Evolutionary conservation across 2,797 vertebrate species (phyloP).

Genomic region (Geotrypetes seraphini): DNA sequence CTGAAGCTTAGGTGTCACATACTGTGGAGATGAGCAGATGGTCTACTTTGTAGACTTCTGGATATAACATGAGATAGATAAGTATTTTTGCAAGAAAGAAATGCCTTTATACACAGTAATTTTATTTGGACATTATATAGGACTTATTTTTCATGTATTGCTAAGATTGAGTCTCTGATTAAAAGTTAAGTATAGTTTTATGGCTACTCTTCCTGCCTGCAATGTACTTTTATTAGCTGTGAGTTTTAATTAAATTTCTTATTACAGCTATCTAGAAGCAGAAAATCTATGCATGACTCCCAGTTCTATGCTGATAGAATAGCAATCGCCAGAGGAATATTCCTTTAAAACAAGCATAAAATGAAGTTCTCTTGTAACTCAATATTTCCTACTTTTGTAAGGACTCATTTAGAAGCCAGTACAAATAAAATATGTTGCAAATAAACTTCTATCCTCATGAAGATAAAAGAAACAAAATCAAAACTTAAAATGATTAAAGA

Average conservation of each 20-base stretch:
- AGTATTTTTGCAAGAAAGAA: not conserved
- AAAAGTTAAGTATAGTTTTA: conserved; percentile 11
- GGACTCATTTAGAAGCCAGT: no score
- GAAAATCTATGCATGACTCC: conserved; percentile 11
- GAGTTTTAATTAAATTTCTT: conserved; percentile 24
- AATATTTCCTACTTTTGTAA: no score
- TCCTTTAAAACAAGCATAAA: conserved; percentile 7
- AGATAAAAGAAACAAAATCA: no score
- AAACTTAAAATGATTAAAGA: no score
- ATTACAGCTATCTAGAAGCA: conserved; percentile 8
- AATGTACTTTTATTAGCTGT: conserved; percentile 11
- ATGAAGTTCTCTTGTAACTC: no score
- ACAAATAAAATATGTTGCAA: no score
- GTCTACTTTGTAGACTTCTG: no score
- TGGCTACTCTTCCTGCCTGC: not conserved
- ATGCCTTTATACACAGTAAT: not conserved
- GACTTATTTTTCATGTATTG: conserved; percentile 3
- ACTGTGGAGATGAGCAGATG: not conserved
- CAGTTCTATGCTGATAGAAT: conserved; percentile 13
- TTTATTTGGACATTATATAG: conserved; percentile 2
- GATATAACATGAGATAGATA: not conserved
- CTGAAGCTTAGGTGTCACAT: no score
- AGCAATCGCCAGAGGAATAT: not conserved
- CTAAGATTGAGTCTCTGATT: conserved; percentile 1
- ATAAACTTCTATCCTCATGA: no score